These are phyloP conservation scores for Monochamus saltuarius DNA, from an alignment of 1,140 invertebrate genomes.

Conservation along the genomic window DNA sequence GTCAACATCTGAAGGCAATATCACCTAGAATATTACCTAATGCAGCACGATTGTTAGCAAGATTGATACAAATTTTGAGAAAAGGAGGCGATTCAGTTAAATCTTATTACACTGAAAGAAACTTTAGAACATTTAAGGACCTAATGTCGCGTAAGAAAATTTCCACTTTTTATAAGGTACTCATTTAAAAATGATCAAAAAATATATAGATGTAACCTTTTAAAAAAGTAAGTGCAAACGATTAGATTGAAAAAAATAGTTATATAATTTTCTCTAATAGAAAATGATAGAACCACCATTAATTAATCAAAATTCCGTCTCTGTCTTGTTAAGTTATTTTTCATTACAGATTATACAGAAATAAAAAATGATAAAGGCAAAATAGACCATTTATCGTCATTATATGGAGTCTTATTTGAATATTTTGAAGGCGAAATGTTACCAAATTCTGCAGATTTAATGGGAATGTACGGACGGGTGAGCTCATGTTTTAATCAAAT, in stretches of 20 bases:
- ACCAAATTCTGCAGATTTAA: slow-evolving; percentile 75
- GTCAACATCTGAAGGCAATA: slow-evolving; percentile 67
- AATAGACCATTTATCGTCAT: slow-evolving; percentile 73
- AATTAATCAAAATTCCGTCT: not conserved
- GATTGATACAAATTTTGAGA: slow-evolving; percentile 69
- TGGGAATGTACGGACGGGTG: slow-evolving; percentile 80
- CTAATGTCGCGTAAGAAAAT: slow-evolving; percentile 77
- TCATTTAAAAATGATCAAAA: too few relatives aligned
- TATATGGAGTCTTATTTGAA: slow-evolving; percentile 67
- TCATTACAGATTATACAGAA: slow-evolving; percentile 72
- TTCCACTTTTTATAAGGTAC: too few relatives aligned
- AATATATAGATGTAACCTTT: not conserved
- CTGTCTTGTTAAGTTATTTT: slow-evolving; percentile 7
- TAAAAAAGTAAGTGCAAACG: not conserved
- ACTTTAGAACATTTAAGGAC: slow-evolving; percentile 75
- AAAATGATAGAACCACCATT: not conserved
- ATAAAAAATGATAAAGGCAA: slow-evolving; percentile 69
- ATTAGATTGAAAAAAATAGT: not conserved
- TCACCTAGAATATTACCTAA: slow-evolving; percentile 69
- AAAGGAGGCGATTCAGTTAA: slow-evolving; percentile 65
- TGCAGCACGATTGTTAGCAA: slow-evolving; percentile 70
- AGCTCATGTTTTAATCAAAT: slow-evolving; percentile 35
- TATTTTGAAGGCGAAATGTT: slow-evolving; percentile 63
- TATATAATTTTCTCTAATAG: slow-evolving; percentile 6
- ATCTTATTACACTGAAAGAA: slow-evolving; percentile 66